These are phyloP conservation scores for Rhagophthalmus giganteus DNA, from an alignment of 2,888 invertebrate species.

Conservation along the genomic window DNA sequence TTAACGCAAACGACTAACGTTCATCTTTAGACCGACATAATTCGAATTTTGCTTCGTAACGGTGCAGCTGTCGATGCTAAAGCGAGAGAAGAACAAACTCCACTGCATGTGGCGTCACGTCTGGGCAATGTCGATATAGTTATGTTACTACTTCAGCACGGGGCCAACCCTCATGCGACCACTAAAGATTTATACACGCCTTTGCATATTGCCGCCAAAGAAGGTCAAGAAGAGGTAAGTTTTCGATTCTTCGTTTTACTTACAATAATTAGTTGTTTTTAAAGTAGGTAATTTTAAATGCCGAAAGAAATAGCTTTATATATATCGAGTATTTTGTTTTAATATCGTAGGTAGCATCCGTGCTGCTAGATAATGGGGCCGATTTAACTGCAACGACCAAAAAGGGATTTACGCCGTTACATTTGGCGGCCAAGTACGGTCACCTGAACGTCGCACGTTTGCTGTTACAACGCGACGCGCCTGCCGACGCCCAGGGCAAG, in stretches of 20 bases:
- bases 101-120: slow-evolving; percentile 93
- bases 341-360: slow-evolving; percentile 80
- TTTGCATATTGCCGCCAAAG: slow-evolving; percentile 95
- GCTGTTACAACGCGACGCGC: slow-evolving; percentile 83
- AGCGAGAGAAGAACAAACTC: slow-evolving; percentile 90
- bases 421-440: slow-evolving; percentile 97
- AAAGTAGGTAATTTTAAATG: too few species aligned
- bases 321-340: too few species aligned
- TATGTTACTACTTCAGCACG: slow-evolving; percentile 89
- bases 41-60: slow-evolving; percentile 90
- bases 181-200: slow-evolving; percentile 97
- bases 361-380: slow-evolving; percentile 89
- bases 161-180: slow-evolving; percentile 83
- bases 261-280: too few species aligned
- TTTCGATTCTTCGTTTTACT: too few species aligned
- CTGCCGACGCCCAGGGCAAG: slow-evolving; percentile 83
- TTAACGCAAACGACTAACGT: too few species aligned
- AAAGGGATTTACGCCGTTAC: slow-evolving; percentile 95
- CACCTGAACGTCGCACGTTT: slow-evolving; percentile 86
- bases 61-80: slow-evolving; percentile 75
- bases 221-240: slow-evolving; percentile 82
- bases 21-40: slow-evolving; percentile 81
- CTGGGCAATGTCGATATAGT: slow-evolving; percentile 97
- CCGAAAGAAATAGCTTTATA: too few species aligned
- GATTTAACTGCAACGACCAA: slow-evolving; percentile 90